These are phyloP conservation scores for Congeria kusceri DNA, from an alignment of 2,888 invertebrate species.

Conservation along the genomic window DNA sequence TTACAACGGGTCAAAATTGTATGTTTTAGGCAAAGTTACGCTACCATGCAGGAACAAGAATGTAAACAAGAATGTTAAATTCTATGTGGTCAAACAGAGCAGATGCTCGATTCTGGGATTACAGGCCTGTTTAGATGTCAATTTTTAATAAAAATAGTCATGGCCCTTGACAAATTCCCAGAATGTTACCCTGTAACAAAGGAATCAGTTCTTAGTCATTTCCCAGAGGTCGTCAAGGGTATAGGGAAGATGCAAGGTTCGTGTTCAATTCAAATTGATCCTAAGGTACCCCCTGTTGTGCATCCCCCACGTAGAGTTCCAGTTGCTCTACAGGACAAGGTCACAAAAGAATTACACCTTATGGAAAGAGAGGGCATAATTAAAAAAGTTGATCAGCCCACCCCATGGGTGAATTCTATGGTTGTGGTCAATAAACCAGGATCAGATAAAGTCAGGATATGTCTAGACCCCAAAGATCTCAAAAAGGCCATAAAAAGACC, in stretches of 20 bases:
- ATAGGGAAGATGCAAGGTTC: slow-evolving; percentile 5
- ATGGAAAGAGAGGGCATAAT: slow-evolving; percentile 24
- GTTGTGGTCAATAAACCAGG: slow-evolving; percentile 19
- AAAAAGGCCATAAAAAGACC: slow-evolving; percentile 7
- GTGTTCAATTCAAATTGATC: slow-evolving; percentile 11
- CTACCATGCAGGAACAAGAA: no score
- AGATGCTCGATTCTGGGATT: no score
- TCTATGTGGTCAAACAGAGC: no score
- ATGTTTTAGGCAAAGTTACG: no score
- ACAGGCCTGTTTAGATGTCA: no score
- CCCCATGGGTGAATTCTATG: slow-evolving; percentile 38
- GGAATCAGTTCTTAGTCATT: no score
- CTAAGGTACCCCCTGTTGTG: slow-evolving; percentile 23
- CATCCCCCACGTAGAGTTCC: slow-evolving; percentile 26
- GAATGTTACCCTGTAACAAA: no score
- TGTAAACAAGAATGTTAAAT: no score
- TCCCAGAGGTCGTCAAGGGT: no score
- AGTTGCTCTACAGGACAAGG: slow-evolving; percentile 19
- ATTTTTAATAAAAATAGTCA: no score
- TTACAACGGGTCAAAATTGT: no score
- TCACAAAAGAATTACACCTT: slow-evolving; percentile 16
- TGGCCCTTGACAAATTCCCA: no score
- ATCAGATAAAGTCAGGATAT: slow-evolving; percentile 11
- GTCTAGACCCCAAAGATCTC: slow-evolving; percentile 18
- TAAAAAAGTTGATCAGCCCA: slow-evolving; percentile 13